These are phyloP conservation scores for Portevinia maculata DNA, from an alignment of 2,888 invertebrate species.

Conservation along the genomic window DNA sequence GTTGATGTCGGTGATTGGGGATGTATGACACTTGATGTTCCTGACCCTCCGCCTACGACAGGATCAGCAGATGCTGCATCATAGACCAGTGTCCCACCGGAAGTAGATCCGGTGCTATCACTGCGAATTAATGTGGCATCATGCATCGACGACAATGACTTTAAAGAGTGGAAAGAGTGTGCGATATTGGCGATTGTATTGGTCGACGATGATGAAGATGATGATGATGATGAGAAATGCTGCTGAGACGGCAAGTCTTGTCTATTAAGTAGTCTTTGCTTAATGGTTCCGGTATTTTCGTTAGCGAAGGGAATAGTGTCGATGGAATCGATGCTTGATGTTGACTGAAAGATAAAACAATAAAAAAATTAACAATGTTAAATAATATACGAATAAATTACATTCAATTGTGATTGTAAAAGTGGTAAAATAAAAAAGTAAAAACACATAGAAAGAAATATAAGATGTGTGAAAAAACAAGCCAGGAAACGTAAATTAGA, in stretches of 20 bases:
- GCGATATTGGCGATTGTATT: conserved; percentile 82
- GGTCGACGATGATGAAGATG: conserved; percentile 82
- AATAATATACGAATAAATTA: conserved; percentile 19
- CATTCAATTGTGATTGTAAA: conserved; percentile 18
- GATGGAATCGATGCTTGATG: conserved; percentile 95
- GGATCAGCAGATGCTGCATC: conserved; percentile 58
- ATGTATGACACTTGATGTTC: conserved; percentile 76
- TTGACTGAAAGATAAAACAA: conserved; percentile 87
- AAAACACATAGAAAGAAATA: conserved; percentile 8
- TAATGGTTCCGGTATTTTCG: conserved; percentile 99
- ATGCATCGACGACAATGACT: conserved; percentile 83
- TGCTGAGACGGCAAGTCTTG: conserved; percentile 82
- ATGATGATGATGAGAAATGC: conserved; percentile 82
- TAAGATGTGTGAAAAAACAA: conserved; percentile 30
- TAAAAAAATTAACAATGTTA: conserved; percentile 87
- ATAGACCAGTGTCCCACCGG: conserved; percentile 79
- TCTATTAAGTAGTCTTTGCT: conserved; percentile 88
- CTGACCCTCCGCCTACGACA: conserved; percentile 52
- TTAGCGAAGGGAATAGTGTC: conserved; percentile 98
- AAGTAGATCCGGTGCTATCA: conserved; percentile 84
- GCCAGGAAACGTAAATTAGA: neutral
- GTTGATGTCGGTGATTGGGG: conserved; percentile 81
- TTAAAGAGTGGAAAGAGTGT: conserved; percentile 82
- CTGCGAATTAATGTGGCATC: conserved; percentile 82
- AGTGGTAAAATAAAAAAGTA: neutral